Evolutionary conservation across 2,888 invertebrate species (phyloP).

Genomic region (Drosophila colorata): DNA sequence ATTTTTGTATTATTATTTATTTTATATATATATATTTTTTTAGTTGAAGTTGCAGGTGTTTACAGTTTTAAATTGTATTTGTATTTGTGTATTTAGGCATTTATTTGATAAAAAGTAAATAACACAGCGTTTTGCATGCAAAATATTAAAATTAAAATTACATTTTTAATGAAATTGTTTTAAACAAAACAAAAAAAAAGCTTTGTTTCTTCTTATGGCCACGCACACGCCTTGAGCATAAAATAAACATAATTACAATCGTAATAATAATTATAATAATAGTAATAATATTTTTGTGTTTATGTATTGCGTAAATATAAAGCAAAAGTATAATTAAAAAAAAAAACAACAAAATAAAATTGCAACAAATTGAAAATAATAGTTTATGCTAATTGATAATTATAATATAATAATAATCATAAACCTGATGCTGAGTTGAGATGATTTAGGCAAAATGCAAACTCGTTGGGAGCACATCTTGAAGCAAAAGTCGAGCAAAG

Average conservation of each 20-base stretch:
- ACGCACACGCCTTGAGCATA: conserved; percentile 49
- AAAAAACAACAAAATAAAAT: conserved; percentile 9
- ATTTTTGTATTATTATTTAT: conserved; percentile 5
- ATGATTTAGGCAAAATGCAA: conserved; percentile 53
- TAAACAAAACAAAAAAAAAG: conserved; percentile 47
- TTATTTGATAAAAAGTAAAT: conserved; percentile 74
- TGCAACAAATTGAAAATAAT: conserved; percentile 34
- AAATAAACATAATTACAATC: conserved; percentile 22
- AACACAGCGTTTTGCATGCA: conserved; percentile 74
- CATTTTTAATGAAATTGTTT: conserved; percentile 46
- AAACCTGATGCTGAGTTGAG: conserved; percentile 56
- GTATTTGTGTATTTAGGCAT: conserved; percentile 50
- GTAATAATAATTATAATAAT: conserved; percentile 31
- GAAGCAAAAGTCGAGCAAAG: conserved; percentile 42
- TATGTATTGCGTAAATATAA: conserved; percentile 22
- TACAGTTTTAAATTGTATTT: conserved; percentile 18
- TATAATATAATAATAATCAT: conserved; percentile 27
- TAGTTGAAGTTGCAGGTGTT: conserved; percentile 3
- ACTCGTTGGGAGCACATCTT: conserved; percentile 58
- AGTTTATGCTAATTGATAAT: conserved; percentile 21
- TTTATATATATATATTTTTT: conserved; percentile 5
- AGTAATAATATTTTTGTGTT: conserved; percentile 20
- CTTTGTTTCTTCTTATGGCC: conserved; percentile 58
- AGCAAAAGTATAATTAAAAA: conserved; percentile 4
- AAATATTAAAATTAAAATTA: conserved; percentile 54